Percentiles rank a stretch among this genome's conserved stretches.
phyloP scores from a whole-genome alignment of 2,113 vertebrate genomes.

The Oryzias celebensis region DNA sequence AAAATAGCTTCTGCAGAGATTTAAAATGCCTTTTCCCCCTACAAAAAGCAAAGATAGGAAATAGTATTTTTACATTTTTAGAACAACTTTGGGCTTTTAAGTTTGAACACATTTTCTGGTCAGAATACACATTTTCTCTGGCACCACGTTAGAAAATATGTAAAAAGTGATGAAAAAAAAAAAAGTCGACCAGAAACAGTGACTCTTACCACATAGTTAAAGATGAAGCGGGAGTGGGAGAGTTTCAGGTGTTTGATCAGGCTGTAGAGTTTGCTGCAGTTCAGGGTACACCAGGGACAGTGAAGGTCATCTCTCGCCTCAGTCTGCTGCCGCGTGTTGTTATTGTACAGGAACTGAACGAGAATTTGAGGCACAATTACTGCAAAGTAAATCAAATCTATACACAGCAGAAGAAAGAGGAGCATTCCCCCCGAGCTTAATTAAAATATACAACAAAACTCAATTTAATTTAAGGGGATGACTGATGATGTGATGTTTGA shows the following conservation, averaged over 20 bases:
- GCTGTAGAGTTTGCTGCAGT: slow-evolving; percentile 97
- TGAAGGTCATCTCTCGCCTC: slow-evolving; percentile 96
- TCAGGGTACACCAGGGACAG: slow-evolving; percentile 97
- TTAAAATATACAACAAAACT: no score
- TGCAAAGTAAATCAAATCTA: neutral
- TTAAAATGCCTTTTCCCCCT: no score
- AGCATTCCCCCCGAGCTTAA: no score
- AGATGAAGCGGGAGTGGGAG: slow-evolving; percentile 97
- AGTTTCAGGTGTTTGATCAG: slow-evolving; percentile 98
- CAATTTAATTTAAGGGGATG: no score
- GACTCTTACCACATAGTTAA: slow-evolving; percentile 93
- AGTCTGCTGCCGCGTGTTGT: slow-evolving; percentile 96
- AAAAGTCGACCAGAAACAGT: neutral
- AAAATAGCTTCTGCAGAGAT: no score
- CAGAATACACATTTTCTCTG: neutral
- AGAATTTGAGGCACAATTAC: slow-evolving; percentile 21
- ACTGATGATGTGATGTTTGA: no score
- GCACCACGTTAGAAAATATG: neutral
- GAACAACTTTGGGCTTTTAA: no score
- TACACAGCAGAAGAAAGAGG: no score
- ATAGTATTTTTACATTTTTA: no score
- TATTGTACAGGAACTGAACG: slow-evolving; percentile 93
- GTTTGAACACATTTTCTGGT: no score
- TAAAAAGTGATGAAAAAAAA: neutral
- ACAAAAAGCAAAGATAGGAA: no score